Base-by-base conservation (phyloP, 2,113 vertebrate genomes). In the Tiliqua scincoides region DNA sequence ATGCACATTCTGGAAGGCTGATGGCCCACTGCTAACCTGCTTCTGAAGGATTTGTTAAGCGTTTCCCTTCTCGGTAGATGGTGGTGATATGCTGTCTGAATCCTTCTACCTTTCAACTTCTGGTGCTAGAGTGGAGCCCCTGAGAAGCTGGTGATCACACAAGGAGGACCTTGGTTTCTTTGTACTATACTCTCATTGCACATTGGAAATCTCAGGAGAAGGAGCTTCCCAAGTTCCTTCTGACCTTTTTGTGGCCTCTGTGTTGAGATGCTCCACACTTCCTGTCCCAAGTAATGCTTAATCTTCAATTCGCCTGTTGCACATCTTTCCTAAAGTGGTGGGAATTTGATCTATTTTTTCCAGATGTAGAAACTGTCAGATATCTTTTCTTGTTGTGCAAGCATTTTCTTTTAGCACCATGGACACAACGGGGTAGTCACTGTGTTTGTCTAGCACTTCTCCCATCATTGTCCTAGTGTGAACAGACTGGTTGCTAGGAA, bases 331-430 rank as follows among this genome's bases (percentile, higher is more conserved):
- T 63, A 85, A 85, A 78, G 77, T 71, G 75, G 17, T 65, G 25
- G 63, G 82, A 67, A 86, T 59, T 81, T 1, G 71, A 87, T 67
- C 63, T 17, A n/a, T 15, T 74, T 93, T 88, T 83, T 87, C 72
- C 23, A 18, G 79, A 35, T 86, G 59, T 54, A 92, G 63, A 89
- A 90, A 83, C 86, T 88, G 87, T 91, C 92, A 48, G 30, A 27
- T 84, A 23, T 18, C 80, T 84, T 86, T 4, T 48, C 43, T 48
- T 48, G 43, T 48, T 4, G 43, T 84, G 82, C 77, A 81, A 86
- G 30, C 32, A 54, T 70, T 68, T 52, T 68, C 61, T 74, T 67
- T 65, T 72, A 21, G 21, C 27, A 71, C 75, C 65, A 59, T 12
- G 82, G 77, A 85, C 91, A 85, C 25, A 25, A 40, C 43, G 40